Evolutionary conservation across 1,140 invertebrate species (phyloP), one percentile per base, ranked within the genome.

Genomic region (Camponotus floridanus): DNA sequence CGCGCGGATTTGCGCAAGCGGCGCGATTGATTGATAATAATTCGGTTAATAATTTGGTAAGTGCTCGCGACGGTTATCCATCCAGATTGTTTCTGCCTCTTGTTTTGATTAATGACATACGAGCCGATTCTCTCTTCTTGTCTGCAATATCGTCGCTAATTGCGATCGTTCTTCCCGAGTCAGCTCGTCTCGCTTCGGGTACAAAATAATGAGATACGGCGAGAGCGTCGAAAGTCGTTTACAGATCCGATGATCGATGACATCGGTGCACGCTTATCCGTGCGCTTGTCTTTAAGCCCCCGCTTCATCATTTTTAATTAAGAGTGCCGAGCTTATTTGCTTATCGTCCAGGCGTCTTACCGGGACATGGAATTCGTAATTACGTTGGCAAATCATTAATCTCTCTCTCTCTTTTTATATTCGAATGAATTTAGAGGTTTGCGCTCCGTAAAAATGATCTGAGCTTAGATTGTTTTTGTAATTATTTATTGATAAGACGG

Each of bases 231-330:
- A 87, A 70, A 70, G 70, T 78, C 79, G 51, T 90, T 89, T 87
- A 78, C 51, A 74, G 84, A 71, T 9, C 26, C 36, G 9, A 86
- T 88, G 89, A 90, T 90, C 89, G 86, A 88, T 90, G 86, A 70
- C 83, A 88, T 74, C 67, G 86, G 57, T 86, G 62, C 59, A 65
- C 74, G 68, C 68, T 90, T 87, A 84, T 89, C 55, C 71, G 45
- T 13, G 45, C 55, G 18, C 18, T 62, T 76, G 86, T 85, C 86
- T 71, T 85, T 74, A 88, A 65, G 71, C 57, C 18, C 48, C 68
- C 76, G 48, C 33, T 86, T 57, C 76, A 89, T 91, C 86, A 90
- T 91, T 91, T 89, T 88, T 91, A 91, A 91, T 91, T 91, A 90
- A 86, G 89, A 90, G 83, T 76, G 74, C 57, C 62, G 76, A 67